Percentiles rank a stretch among this genome's conserved stretches.
Evolutionary conservation across 2,888 invertebrate genomes (phyloP).

Genomic region (Xanthostigma xanthostigma): DNA sequence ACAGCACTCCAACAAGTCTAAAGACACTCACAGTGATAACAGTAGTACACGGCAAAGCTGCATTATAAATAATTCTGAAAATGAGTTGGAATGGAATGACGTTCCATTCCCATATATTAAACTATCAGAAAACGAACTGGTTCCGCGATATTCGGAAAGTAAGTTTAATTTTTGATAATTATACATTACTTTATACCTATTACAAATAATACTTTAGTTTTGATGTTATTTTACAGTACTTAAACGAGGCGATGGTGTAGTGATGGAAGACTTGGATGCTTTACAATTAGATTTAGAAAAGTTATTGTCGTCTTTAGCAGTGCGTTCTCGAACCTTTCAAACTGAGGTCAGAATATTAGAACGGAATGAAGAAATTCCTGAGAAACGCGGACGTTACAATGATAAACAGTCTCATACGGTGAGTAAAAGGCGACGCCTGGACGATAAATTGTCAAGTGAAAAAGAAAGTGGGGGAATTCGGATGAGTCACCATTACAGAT

Average conservation of each 20-base stretch:
- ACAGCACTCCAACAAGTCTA: no score
- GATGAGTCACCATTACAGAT: slow-evolving; percentile 3
- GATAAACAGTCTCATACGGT: slow-evolving; percentile 1
- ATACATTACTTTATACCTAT: no score
- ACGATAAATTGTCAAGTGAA: slow-evolving; percentile 18
- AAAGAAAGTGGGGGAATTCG: slow-evolving; percentile 3
- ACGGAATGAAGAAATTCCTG: slow-evolving; percentile 39
- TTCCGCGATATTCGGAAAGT: slow-evolving; percentile 49
- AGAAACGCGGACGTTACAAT: slow-evolving; percentile 16
- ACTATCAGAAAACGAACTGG: slow-evolving; percentile 48
- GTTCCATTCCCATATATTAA: slow-evolving; percentile 46
- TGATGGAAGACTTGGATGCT: slow-evolving; percentile 77
- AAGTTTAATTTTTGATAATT: slow-evolving; percentile 11
- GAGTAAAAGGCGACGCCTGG: slow-evolving; percentile 21
- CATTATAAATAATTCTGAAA: no score
- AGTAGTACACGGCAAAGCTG: no score
- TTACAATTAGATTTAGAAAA: slow-evolving; percentile 79
- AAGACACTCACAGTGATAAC: no score
- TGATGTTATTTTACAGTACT: background rate
- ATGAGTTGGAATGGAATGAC: no score
- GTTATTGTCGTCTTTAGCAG: slow-evolving; percentile 66
- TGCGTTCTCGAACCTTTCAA: slow-evolving; percentile 63
- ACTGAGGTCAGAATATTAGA: slow-evolving; percentile 58
- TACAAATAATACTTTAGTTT: no score
- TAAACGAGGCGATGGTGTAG: slow-evolving; percentile 43